Evolutionary conservation across 2,888 invertebrate species (phyloP).

Genomic region (Papilio protenor): DNA sequence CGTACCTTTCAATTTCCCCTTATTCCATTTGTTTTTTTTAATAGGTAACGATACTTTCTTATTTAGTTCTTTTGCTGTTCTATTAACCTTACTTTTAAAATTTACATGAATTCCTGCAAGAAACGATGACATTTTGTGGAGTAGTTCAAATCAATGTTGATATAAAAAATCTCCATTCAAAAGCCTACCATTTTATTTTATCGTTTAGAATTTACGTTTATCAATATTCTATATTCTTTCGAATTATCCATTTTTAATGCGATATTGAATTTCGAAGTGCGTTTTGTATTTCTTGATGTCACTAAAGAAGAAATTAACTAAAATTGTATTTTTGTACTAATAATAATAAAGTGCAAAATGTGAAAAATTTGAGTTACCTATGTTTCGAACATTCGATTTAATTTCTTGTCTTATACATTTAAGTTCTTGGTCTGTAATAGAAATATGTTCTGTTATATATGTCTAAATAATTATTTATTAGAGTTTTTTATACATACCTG

Average conservation of each 20-base stretch:
- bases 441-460: background rate
- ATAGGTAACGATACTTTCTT: slow-evolving; percentile 2
- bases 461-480: background rate
- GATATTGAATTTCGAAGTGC: slow-evolving; percentile 64
- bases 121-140: slow-evolving; percentile 4
- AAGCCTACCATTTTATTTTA: slow-evolving; percentile 60
- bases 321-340: slow-evolving; percentile 45
- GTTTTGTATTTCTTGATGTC: slow-evolving; percentile 52
- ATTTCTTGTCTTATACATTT: slow-evolving; percentile 28
- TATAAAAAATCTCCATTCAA: slow-evolving; percentile 40
- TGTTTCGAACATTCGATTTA: slow-evolving; percentile 25
- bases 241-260: slow-evolving; percentile 65
- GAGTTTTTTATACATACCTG: background rate
- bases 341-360: slow-evolving; percentile 13
- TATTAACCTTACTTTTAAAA: slow-evolving; percentile 5
- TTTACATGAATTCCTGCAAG: slow-evolving; percentile 14
- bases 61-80: background rate
- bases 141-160: background rate
- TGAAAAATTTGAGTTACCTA: slow-evolving; percentile 21
- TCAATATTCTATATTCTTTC: slow-evolving; percentile 61
- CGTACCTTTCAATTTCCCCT: slow-evolving; percentile 1
- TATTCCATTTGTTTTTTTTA: slow-evolving; percentile 20
- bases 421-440: slow-evolving; percentile 29
- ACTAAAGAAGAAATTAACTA: slow-evolving; percentile 60
- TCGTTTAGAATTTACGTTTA: slow-evolving; percentile 62